Evolutionary conservation across 2,113 vertebrate genomes (phyloP).

Genomic region (Cebus imitator): DNA sequence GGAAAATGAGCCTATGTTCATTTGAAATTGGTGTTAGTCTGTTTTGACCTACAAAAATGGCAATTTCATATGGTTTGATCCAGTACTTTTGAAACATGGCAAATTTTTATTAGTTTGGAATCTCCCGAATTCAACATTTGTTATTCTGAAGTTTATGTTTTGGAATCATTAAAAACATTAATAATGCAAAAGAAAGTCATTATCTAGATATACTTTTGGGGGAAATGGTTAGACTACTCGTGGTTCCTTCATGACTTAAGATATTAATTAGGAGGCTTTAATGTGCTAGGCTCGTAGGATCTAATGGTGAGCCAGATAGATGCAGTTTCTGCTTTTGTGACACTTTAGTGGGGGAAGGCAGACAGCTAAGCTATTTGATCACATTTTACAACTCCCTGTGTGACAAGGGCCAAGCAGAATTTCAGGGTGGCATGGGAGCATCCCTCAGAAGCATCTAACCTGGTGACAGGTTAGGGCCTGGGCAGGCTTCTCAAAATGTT

Average conservation of each 20-base stretch:
- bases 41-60: neutral
- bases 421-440: neutral
- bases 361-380: neutral
- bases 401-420: neutral
- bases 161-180: constrained; percentile 23
- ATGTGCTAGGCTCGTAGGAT: neutral
- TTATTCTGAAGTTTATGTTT: constrained; percentile 41
- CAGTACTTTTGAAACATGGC: neutral
- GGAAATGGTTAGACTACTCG: neutral
- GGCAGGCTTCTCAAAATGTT: neutral
- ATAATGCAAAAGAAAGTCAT: constrained; percentile 5
- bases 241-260: neutral
- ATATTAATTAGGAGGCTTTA: constrained; percentile 39
- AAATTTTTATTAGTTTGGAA: neutral
- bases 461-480: neutral
- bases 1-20: neutral
- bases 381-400: neutral
- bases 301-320: neutral
- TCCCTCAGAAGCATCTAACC: neutral
- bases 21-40: constrained; percentile 14
- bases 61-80: neutral
- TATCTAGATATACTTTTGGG: neutral
- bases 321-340: neutral
- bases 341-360: neutral
- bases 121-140: neutral